Evolutionary conservation across 2,797 vertebrate genomes (phyloP), one percentile per base, ranked within the genome.

Genomic region (Gobionotothen gibberifrons): DNA sequence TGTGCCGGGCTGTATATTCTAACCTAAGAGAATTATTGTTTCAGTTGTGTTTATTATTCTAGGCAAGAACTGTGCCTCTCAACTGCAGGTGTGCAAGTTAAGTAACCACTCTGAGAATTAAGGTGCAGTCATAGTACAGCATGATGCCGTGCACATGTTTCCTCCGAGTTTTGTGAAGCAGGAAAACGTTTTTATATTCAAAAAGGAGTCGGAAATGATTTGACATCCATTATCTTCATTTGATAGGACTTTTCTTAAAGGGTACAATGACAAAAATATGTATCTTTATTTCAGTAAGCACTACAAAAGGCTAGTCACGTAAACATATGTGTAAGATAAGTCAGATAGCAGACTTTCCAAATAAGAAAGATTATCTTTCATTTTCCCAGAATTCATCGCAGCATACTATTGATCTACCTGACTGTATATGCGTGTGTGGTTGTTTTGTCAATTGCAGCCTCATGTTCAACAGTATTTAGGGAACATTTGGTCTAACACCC

Each of bases 21-120:
- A 54, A 72, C 77, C 69, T 67, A 49, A 29, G 22, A 70, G 85
- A 56, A 3, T 69, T 79, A 47, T 76, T 76, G 36, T 79, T 81
- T 83, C 52, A 72, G 52, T 62, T 46, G 55, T 19, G 49, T 68
- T 79, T 62, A 47, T 63, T 79, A 77, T 83, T 62, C 64, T 75
- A 72, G 63, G 36, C 21, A 17, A 42, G 39, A 77, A 40, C 69
- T 49, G 17, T 67, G 55, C 32, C 52, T 74, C 53, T 32, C 11
- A 54, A 46, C 26, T 63, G 55, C 14, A 56, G 29, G 22, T 69
- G 62, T 69, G 48, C 43, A 40, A 26, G 40, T 43, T 3, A 60
- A 56, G 16, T 43, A 65, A 68, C 32, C 3, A 2, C 46, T 64
- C n/a, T 4, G 54, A 65, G 60, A 58, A 51, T 21, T 3, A 78